Conservation (phyloP, 2,888 invertebrate species). For the Harpalus rubripes region DNA sequence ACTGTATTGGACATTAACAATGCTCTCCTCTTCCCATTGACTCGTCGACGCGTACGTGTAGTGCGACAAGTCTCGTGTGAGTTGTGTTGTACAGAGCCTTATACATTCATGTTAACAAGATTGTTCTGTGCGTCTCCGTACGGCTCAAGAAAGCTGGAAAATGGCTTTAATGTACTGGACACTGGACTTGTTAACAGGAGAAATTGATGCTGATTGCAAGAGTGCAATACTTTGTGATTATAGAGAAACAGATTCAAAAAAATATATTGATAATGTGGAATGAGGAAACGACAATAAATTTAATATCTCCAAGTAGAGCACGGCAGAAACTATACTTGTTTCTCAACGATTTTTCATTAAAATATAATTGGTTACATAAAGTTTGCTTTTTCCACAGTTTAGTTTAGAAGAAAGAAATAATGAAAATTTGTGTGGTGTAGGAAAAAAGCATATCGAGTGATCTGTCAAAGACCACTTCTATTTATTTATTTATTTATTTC, state of each 20-base stretch:
- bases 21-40: conserved; percentile 40
- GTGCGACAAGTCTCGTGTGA: conserved; percentile 34
- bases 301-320: not conserved
- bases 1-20: conserved; percentile 11
- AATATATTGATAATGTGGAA: not conserved
- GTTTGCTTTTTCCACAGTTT: too few species aligned
- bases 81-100: conserved; percentile 31
- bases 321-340: not conserved
- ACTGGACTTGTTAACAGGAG: conserved; percentile 24
- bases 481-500: too few species aligned
- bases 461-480: too few species aligned
- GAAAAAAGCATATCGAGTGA: too few species aligned
- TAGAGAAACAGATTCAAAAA: not conserved
- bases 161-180: conserved; percentile 34
- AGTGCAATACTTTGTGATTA: conserved; percentile 1
- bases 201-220: conserved; percentile 31
- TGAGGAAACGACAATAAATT: not conserved
- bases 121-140: conserved; percentile 26
- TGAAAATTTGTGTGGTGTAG: too few species aligned
- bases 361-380: not conserved
- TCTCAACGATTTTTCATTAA: not conserved
- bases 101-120: conserved; percentile 54
- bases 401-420: too few species aligned
- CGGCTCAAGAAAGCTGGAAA: conserved; percentile 30
- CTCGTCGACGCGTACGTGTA: conserved; percentile 15